These are phyloP conservation scores for Heterodera filipjevi DNA, from an alignment of 2,888 invertebrate genomes.

Conservation along the genomic window DNA sequence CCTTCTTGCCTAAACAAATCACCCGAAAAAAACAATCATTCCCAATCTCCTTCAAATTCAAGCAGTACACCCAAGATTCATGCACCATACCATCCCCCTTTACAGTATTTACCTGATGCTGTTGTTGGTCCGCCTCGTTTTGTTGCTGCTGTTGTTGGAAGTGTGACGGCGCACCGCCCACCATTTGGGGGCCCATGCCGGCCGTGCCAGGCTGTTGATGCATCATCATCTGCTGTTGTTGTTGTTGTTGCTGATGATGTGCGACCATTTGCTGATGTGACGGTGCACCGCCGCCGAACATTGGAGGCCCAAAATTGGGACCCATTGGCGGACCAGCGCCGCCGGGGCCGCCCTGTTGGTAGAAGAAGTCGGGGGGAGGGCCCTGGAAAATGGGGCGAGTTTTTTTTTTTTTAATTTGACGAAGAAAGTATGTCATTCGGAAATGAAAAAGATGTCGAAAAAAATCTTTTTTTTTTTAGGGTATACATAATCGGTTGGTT, in stretches of 20 bases:
- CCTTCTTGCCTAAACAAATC: too few relatives aligned
- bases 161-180: not conserved
- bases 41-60: not conserved
- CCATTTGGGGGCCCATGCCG: slow-evolving; percentile 18
- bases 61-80: not conserved
- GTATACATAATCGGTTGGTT: too few relatives aligned
- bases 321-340: not conserved
- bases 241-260: not conserved
- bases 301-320: slow-evolving; percentile 17
- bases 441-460: too few relatives aligned
- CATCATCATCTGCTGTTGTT: slow-evolving; percentile 20
- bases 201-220: slow-evolving; percentile 18
- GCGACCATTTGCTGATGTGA: not conserved
- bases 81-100: too few relatives aligned
- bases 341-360: slow-evolving; percentile 29
- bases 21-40: too few relatives aligned
- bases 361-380: slow-evolving; percentile 31
- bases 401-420: too few relatives aligned
- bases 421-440: too few relatives aligned
- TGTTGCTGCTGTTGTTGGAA: not conserved
- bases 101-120: slow-evolving; percentile 18
- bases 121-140: slow-evolving; percentile 5
- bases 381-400: too few relatives aligned
- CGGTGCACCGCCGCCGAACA: slow-evolving; percentile 19
- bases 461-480: too few relatives aligned